Base-by-base conservation (phyloP, 1,140 invertebrate genomes). In the Ceratosolen solmsi region DNA sequence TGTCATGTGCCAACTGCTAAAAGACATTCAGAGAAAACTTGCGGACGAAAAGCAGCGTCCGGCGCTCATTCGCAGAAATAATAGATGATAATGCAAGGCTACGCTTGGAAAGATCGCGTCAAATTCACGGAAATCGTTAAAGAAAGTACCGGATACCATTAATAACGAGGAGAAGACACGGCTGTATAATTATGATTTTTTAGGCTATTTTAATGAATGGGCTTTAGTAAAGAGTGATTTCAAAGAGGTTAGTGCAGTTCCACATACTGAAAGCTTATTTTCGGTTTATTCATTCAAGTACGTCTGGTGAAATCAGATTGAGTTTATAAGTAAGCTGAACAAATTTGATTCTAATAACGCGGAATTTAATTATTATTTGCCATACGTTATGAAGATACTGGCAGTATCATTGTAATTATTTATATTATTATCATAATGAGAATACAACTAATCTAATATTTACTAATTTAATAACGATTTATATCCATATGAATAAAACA, bases 1-100 rank as follows among this genome's bases (percentile, higher is more conserved):
- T 36, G 25, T 36, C 27, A 60, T 38, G 36, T 27, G 58, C 79
- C 70, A 80, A 80, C 51, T 54, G 65, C 30, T 71, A 78, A 41
- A 78, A 78, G 60, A 30, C 41, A 20, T 70, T 71, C 65, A 22
- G 9, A 22, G 65, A 79, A 71, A 79, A 72, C 72, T 33, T 65
- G 49, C 51, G 36, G 65, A 51, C 8, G 11, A 36, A 72, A 41
- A 51, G 13, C 15, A 20, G 22, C 9, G 68, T 15, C 36, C 38
- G 56, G 0, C 7, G 56, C 20, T 17, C 41, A 4, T 76, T 71
- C 54, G 30, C 30, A 25, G 63, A 70, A 77, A 54, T 38, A 79
- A 79, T 79, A n/a, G 27, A 0, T 25, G 74, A 51, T 76, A 76
- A 41, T 60, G 20, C 27, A 27, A 22, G 17, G 58, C 54, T 41